Evolutionary conservation across 2,113 vertebrate species (phyloP), one percentile per base, ranked within the genome.

Genomic region (Daubentonia madagascariensis): DNA sequence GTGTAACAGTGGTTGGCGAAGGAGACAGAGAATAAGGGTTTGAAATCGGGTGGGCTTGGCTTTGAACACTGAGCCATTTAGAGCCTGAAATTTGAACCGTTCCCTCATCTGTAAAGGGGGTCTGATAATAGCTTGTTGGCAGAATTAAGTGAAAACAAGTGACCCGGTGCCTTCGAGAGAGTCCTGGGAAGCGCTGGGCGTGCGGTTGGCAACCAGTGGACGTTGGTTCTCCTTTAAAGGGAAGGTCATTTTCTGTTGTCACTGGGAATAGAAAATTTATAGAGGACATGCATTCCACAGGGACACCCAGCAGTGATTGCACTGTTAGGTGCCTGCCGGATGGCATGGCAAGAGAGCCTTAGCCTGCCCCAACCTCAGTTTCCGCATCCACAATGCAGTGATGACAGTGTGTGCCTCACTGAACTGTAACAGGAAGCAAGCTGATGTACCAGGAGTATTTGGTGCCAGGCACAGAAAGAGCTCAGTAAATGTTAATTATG

Each of bases 401-500:
- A 22, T 0, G 43, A 1, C 13, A 28, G 63, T 0, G 0, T 50
- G 50, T 25, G 59, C 10, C 89, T 68, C 12, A 0, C 0, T 10
- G 61, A 10, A 1, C 45, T 20, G 35, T 4, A 22, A 3, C 5
- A 30, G 79, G 59, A 23, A 1, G 8, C 5, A 13, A 57, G 67
- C 79, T 18, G 5, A 0, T 5, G 3, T 9, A 0, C 0, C 10
- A 0, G n/a, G 76, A 10, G 40, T 8, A 2, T 9, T 2, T 48
- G 75, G 45, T 50, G 45, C 45, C 45, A 50, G 48, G 30, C 45
- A 0, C 50, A 9, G 59, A 37, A 61, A 28, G 32, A 5, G 52
- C 73, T 50, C 17, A 1, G 0, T 25, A 8, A 5, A 8, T 3
- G 20, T 2, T 35, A 2, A 16, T 8, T 45, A 11, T 7, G 5